These are phyloP conservation scores for Tricholaema leucomelas DNA, from an alignment of 2,113 vertebrate genomes.

Conservation along the genomic window DNA sequence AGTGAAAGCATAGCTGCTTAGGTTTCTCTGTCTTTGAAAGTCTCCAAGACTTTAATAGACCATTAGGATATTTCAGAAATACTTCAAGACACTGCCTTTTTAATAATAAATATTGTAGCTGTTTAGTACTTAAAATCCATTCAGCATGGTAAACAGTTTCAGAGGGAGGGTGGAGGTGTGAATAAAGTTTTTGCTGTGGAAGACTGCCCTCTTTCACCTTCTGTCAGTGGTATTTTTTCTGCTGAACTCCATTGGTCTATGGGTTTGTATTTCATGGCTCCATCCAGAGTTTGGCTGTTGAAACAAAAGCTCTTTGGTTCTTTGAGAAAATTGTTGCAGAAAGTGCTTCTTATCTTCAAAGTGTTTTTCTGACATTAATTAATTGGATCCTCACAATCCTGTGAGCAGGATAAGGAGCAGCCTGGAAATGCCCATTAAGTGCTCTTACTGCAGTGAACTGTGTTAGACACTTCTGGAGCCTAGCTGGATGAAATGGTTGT, in stretches of 20 bases:
- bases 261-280: conserved; percentile 3
- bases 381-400: conserved; percentile 22
- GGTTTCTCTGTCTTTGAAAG: background rate
- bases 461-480: background rate
- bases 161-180: background rate
- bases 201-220: background rate
- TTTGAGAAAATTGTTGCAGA: conserved; percentile 11
- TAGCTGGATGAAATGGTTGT: background rate
- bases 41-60: background rate
- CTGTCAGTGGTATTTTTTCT: background rate
- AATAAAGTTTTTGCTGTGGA: background rate
- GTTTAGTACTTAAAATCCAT: background rate
- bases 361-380: conserved; percentile 57
- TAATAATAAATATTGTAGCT: background rate
- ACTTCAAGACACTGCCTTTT: background rate
- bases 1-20: background rate
- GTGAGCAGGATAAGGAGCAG: conserved; percentile 25
- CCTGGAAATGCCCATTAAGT: conserved; percentile 8
- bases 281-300: conserved; percentile 3
- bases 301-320: conserved; percentile 55
- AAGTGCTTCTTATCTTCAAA: conserved; percentile 48
- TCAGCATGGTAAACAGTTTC: background rate
- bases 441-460: background rate
- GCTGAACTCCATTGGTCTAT: background rate
- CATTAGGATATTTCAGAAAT: background rate